A percentile compares a stretch with the other conserved stretches of the same genome.
These are phyloP conservation scores for Bemisia tabaci DNA, from an alignment of 1,140 invertebrate genomes.

Conservation along the genomic window DNA sequence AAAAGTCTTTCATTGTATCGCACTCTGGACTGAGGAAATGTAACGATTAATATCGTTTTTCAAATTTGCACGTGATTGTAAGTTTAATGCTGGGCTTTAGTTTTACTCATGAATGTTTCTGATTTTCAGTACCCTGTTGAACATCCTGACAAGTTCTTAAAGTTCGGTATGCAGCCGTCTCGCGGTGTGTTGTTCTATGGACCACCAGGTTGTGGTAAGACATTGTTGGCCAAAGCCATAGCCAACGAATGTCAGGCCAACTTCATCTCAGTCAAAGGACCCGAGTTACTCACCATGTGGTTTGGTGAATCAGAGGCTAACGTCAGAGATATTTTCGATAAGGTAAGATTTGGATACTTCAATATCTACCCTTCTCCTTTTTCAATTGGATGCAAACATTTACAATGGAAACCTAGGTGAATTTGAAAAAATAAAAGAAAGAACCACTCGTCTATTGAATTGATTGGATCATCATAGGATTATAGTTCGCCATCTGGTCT, in stretches of 20 bases:
- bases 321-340: constrained; percentile 98
- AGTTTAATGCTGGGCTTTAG: too few species aligned
- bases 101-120: constrained; percentile 1
- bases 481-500: too few species aligned
- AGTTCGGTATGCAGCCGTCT: constrained; percentile 99
- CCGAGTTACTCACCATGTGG: constrained; percentile 99
- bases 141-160: constrained; percentile 99
- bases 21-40: too few species aligned
- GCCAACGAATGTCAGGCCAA: constrained; percentile 99
- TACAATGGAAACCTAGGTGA: too few species aligned
- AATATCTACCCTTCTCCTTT: too few species aligned
- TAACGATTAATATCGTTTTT: background rate
- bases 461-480: too few species aligned
- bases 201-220: constrained; percentile 96
- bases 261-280: constrained; percentile 99
- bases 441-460: too few species aligned
- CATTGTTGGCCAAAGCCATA: constrained; percentile 95
- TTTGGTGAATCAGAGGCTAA: constrained; percentile 99
- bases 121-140: constrained; percentile 86
- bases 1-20: too few species aligned
- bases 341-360: too few species aligned
- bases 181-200: constrained; percentile 98
- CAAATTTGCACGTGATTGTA: background rate
- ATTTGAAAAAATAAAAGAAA: too few species aligned
- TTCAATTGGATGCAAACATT: too few species aligned